Evolutionary conservation across 2,888 invertebrate genomes (phyloP).

Genomic region (Diploptera punctata): DNA sequence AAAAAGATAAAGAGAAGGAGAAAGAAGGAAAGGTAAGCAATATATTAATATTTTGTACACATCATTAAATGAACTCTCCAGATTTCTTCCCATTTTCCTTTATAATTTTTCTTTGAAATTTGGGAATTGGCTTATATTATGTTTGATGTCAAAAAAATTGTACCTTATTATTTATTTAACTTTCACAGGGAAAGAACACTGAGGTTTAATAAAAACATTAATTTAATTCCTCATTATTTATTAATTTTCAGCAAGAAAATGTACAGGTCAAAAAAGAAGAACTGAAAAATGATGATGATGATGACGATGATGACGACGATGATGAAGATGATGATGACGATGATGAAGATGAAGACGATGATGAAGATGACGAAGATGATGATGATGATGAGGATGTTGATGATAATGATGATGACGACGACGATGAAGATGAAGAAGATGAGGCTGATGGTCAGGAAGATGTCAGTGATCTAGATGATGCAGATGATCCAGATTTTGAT

Average conservation of each 20-base stretch:
- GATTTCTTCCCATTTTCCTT: too few relatives aligned
- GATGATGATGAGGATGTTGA: conserved; percentile 42
- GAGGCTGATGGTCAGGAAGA: conserved; percentile 39
- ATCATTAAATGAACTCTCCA: too few relatives aligned
- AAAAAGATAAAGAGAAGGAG: conserved; percentile 2
- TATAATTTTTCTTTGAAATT: too few relatives aligned
- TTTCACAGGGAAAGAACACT: too few relatives aligned
- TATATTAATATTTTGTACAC: too few relatives aligned
- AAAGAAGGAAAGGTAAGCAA: background rate
- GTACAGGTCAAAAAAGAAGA: conserved; percentile 51
- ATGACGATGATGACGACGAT: conserved; percentile 45
- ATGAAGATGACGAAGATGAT: conserved; percentile 49
- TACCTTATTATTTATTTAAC: too few relatives aligned
- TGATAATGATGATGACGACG: conserved; percentile 49
- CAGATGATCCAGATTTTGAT: conserved; percentile 47
- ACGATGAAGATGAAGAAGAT: conserved; percentile 45
- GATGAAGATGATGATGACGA: conserved; percentile 47
- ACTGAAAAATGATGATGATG: conserved; percentile 52
- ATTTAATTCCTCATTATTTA: too few relatives aligned
- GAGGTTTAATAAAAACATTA: too few relatives aligned
- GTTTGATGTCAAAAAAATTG: too few relatives aligned
- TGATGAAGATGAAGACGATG: conserved; percentile 47
- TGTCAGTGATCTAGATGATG: conserved; percentile 30
- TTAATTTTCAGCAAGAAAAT: conserved; percentile 29
- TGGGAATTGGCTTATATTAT: too few relatives aligned